Conservation (phyloP, 1,140 invertebrate species). For the Tetramorium parvispinum region DNA sequence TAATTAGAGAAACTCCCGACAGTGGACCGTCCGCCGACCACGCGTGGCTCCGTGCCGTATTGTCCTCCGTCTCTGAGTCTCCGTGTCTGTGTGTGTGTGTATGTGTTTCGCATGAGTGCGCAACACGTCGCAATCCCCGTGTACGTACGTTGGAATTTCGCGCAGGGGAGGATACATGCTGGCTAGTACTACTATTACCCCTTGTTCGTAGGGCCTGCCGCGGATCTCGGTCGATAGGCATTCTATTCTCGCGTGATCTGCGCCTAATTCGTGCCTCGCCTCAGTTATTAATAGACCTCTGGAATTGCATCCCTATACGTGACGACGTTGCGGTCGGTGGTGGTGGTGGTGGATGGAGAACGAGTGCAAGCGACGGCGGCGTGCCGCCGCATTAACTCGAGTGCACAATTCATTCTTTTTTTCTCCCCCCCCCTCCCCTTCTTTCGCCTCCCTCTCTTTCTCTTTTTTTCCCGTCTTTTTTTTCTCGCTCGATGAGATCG, state of each 20-base stretch:
- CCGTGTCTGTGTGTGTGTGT: neutral
- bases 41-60: neutral
- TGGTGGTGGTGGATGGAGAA: neutral
- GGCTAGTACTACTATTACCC: neutral
- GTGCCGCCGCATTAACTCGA: slow-evolving; percentile 23
- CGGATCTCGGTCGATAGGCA: slow-evolving; percentile 45
- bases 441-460: neutral
- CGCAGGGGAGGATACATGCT: neutral
- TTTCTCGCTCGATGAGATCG: neutral
- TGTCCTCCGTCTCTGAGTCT: neutral
- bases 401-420: neutral
- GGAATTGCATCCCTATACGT: slow-evolving; percentile 31
- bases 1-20: slow-evolving; percentile 2
- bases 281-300: slow-evolving; percentile 52
- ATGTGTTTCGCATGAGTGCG: slow-evolving; percentile 43
- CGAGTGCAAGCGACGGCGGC: neutral
- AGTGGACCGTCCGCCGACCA: neutral
- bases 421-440: neutral
- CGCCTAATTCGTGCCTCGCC: slow-evolving; percentile 56
- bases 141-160: neutral
- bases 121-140: slow-evolving; percentile 29
- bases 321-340: slow-evolving; percentile 21
- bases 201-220: neutral
- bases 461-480: neutral
- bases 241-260: slow-evolving; percentile 60